Evolutionary conservation across 1,140 invertebrate species (phyloP).

Genomic region (Asobara japonica): DNA sequence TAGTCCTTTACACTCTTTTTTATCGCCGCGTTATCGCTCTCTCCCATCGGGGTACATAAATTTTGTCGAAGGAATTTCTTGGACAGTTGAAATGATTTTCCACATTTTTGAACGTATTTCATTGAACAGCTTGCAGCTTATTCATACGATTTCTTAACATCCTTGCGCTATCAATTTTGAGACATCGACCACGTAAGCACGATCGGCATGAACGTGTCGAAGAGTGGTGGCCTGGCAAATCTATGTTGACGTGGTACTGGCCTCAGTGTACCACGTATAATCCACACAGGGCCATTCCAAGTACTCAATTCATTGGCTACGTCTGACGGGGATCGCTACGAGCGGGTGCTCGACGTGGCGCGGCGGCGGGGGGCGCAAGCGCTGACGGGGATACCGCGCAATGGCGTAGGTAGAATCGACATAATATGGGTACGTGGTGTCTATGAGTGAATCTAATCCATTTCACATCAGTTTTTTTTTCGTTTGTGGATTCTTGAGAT

Average conservation of each 20-base stretch:
- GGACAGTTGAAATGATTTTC: not conserved
- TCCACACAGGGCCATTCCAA: not conserved
- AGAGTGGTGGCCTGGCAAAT: conserved; percentile 15
- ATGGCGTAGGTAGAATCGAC: too few relatives aligned
- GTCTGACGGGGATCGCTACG: too few relatives aligned
- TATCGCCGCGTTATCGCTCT: not conserved
- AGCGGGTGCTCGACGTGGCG: too few relatives aligned
- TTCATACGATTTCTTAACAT: not conserved
- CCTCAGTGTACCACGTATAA: conserved; percentile 26
- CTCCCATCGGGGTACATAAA: not conserved
- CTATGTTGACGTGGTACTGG: conserved; percentile 25
- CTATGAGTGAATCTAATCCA: too few relatives aligned
- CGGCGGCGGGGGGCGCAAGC: too few relatives aligned
- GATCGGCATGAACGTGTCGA: conserved; percentile 17
- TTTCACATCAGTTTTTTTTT: too few relatives aligned
- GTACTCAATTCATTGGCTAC: not conserved
- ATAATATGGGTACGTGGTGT: too few relatives aligned
- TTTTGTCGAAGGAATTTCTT: not conserved
- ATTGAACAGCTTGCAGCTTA: not conserved
- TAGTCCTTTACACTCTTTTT: not conserved
- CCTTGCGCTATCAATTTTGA: not conserved
- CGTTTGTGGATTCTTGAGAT: too few relatives aligned
- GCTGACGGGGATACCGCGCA: too few relatives aligned
- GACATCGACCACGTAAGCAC: conserved; percentile 22
- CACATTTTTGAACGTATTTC: not conserved